phyloP scores from a whole-genome alignment of 2,888 invertebrate genomes.

The Chloroclysta siterata region DNA sequence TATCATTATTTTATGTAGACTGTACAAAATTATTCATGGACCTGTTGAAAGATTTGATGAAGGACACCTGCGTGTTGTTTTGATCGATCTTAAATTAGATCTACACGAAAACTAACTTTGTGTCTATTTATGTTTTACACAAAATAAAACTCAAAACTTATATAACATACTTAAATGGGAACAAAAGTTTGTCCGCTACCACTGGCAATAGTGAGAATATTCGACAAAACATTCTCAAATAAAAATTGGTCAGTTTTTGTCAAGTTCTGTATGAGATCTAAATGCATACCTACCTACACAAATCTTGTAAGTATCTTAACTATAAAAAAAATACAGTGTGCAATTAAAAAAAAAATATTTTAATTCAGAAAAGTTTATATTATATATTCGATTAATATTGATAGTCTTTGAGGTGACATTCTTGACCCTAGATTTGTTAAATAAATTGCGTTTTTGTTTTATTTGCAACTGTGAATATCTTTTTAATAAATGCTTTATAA shows the following conservation, averaged over 20 bases:
- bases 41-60: slow-evolving; percentile 16
- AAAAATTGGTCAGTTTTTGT: too few species aligned
- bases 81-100: background rate
- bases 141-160: background rate
- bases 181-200: too few species aligned
- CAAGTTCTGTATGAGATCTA: too few species aligned
- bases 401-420: slow-evolving; percentile 58
- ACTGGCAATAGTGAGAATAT: too few species aligned
- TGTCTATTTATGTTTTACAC: background rate
- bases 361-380: background rate
- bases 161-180: too few species aligned
- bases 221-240: too few species aligned
- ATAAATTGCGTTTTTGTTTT: slow-evolving; percentile 48
- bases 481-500: slow-evolving; percentile 27
- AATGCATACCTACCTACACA: too few species aligned
- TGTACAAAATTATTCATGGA: slow-evolving; percentile 52
- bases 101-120: background rate
- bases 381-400: slow-evolving; percentile 48
- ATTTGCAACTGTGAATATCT: slow-evolving; percentile 46
- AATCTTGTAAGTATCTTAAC: too few species aligned
- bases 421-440: slow-evolving; percentile 58
- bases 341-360: background rate
- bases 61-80: slow-evolving; percentile 26
- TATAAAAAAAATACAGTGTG: too few species aligned
- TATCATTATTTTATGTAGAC: slow-evolving; percentile 40